Base-by-base conservation (phyloP, 2,113 vertebrate genomes). In the Oxyruncus cristatus region DNA sequence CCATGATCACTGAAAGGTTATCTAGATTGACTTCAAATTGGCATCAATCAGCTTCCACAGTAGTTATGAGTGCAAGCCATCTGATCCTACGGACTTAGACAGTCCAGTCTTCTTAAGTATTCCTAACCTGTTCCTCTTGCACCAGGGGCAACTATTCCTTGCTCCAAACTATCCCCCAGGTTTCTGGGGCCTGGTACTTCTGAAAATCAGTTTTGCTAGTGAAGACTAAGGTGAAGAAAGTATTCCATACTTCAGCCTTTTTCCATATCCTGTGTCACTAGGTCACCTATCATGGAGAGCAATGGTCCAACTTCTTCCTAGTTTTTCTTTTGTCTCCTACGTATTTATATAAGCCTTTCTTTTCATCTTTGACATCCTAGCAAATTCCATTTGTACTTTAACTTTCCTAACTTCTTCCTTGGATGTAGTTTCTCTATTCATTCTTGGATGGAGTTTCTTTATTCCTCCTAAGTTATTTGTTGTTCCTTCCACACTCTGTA, bases 1-100 rank as follows among this genome's bases (percentile, higher is more conserved):
- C 19, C 41, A 32, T 28, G 32, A 50, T 7, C 23, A 3, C 23
- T 62, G 32, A 74, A 68, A 63, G 21, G 32, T 18, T 68, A 70
- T 28, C 28, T 33, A 74, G 44, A 58, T 5, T 63, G 30, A 58
- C 28, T 30, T 35, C 49, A 2, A 85, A 52, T 22, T 5, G 15
- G 14, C 15, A 85, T 20, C 33, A 55, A 15, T 35, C 33, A 26
- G 7, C 4, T 76, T 62, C 13, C 16, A 8, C 20, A 24, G 7
- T 26, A 50, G 4, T 55, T 2, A 0, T 9, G 12, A 46, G 14
- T 30, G 14, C 22, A 39, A 30, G 2, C 22, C 7, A 14, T 35
- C 16, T n/a, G 14, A 27, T n/a, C 5, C 22, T 8, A 30, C 9
- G 14, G 9, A 15, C 11, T 77, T 37, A 37, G 3, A 6, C 14